Evolutionary conservation across 2,113 vertebrate species (phyloP).

Genomic region (Sorex araneus): DNA sequence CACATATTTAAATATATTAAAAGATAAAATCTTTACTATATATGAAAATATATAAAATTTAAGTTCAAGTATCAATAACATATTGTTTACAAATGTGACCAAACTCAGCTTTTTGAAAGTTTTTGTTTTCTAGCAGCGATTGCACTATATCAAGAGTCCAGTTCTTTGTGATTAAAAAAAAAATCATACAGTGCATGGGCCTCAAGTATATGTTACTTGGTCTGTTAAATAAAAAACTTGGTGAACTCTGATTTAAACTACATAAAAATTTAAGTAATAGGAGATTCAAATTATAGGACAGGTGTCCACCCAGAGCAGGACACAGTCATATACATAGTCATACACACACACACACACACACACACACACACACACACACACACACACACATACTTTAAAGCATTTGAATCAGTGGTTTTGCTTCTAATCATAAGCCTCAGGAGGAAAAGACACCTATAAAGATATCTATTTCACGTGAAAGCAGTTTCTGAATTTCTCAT

Average conservation of each 20-base stretch:
- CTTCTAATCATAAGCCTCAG: too few species aligned
- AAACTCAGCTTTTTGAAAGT: background rate
- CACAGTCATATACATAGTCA: background rate
- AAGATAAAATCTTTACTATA: background rate
- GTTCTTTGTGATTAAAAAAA: background rate
- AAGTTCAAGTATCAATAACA: background rate
- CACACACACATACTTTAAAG: too few species aligned
- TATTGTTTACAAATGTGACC: background rate
- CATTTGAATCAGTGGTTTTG: too few species aligned
- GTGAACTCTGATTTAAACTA: background rate
- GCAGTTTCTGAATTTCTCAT: too few species aligned
- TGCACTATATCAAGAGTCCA: background rate
- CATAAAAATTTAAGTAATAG: background rate
- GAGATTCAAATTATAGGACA: background rate
- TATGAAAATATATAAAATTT: constrained; percentile 5
- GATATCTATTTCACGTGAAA: too few species aligned
- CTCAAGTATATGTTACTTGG: background rate
- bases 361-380: too few species aligned
- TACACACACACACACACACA: too few species aligned
- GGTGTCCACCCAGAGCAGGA: background rate
- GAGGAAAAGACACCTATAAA: too few species aligned
- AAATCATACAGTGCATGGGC: background rate
- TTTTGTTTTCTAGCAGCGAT: too few species aligned
- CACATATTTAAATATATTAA: background rate
- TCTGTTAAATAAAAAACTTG: background rate